These are phyloP conservation scores for Plectrocnemia conspersa DNA, from an alignment of 1,140 invertebrate genomes.

Conservation along the genomic window DNA sequence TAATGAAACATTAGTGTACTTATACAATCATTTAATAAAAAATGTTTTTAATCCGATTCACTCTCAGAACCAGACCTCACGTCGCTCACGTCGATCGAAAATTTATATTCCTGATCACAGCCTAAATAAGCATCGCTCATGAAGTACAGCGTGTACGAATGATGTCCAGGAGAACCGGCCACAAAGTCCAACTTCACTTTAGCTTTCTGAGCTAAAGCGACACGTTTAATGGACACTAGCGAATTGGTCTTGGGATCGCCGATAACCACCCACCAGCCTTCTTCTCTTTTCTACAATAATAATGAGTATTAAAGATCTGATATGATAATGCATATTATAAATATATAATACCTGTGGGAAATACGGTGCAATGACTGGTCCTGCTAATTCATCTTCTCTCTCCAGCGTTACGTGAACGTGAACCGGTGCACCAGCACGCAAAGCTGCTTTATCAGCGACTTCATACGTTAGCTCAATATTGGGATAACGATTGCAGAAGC, in stretches of 20 bases:
- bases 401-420: conserved; percentile 79
- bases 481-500: conserved; percentile 98
- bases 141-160: conserved; percentile 94
- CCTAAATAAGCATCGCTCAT: conserved; percentile 99
- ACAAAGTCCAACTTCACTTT: conserved; percentile 94
- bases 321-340: conserved; percentile 3
- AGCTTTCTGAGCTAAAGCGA: conserved; percentile 90
- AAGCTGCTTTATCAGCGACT: conserved; percentile 52
- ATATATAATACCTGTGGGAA: conserved; percentile 76
- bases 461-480: conserved; percentile 97
- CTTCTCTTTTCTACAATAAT: conserved; percentile 82
- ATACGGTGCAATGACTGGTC: conserved; percentile 95
- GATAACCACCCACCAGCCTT: conserved; percentile 99
- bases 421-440: conserved; percentile 45
- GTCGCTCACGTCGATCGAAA: conserved; percentile 75
- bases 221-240: conserved; percentile 91
- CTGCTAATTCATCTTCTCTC: conserved; percentile 93
- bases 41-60: conserved; percentile 45
- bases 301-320: conserved; percentile 8
- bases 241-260: conserved; percentile 94
- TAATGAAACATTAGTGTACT: neutral
- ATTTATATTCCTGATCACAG: conserved; percentile 95
- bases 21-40: neutral
- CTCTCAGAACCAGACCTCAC: conserved; percentile 58
- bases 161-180: conserved; percentile 74